Percentiles rank a stretch among this genome's conserved stretches.
Evolutionary conservation across 2,113 vertebrate genomes (phyloP).

Genomic region (Daubentonia madagascariensis): DNA sequence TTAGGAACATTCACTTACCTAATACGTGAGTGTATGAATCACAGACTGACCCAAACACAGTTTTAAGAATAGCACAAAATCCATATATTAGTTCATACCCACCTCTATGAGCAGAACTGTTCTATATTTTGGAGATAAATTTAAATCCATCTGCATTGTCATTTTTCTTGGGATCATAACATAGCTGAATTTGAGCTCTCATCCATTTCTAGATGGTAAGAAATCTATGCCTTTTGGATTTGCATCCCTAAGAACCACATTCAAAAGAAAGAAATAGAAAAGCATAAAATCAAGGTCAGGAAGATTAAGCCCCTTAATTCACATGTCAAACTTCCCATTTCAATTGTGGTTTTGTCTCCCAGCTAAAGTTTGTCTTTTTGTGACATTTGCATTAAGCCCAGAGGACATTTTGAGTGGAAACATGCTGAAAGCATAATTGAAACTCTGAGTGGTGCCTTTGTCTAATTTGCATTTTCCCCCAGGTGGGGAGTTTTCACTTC

Average conservation of each 20-base stretch:
- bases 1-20: neutral
- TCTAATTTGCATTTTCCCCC: slow-evolving; percentile 74
- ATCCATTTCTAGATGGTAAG: slow-evolving; percentile 38
- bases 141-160: slow-evolving; percentile 50
- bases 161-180: slow-evolving; percentile 29
- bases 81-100: neutral
- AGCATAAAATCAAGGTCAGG: slow-evolving; percentile 61
- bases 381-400: slow-evolving; percentile 79
- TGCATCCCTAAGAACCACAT: slow-evolving; percentile 24
- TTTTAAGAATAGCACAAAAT: neutral
- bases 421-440: slow-evolving; percentile 76
- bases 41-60: neutral
- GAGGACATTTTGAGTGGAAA: slow-evolving; percentile 76
- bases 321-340: slow-evolving; percentile 52
- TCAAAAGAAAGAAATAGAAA: slow-evolving; percentile 58
- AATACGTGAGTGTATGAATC: neutral
- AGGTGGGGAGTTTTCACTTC: slow-evolving; percentile 49
- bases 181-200: slow-evolving; percentile 47
- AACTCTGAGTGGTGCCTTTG: slow-evolving; percentile 66
- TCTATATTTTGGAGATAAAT: slow-evolving; percentile 19
- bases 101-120: neutral
- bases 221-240: slow-evolving; percentile 42
- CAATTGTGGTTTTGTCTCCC: slow-evolving; percentile 66
- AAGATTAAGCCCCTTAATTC: slow-evolving; percentile 73
- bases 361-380: slow-evolving; percentile 74